Conservation (phyloP, 2,113 vertebrate genomes). For the Campylomormyrus tamandua region DNA sequence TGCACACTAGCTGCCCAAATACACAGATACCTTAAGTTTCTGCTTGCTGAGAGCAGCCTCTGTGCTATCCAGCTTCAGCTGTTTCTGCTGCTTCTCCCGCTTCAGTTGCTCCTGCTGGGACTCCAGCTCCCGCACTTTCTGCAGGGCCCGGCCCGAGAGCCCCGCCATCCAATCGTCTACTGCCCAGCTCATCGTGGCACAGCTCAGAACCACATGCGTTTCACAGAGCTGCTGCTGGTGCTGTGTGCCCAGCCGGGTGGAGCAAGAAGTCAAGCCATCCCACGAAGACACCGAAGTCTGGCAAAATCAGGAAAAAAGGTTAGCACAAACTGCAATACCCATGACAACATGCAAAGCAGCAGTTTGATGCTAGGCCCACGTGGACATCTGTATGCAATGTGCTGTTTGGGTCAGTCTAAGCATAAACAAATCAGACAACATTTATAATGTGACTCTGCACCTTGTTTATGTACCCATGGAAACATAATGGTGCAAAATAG, state of each 20-base stretch:
- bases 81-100: conserved; percentile 66
- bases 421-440: neutral
- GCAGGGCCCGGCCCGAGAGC: conserved; percentile 57
- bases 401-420: neutral
- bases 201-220: neutral
- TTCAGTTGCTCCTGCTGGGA: conserved; percentile 57
- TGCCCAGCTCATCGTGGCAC: conserved; percentile 64
- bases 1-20: neutral
- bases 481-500: conserved; percentile 6
- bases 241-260: neutral
- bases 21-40: conserved; percentile 28
- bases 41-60: conserved; percentile 61
- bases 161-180: conserved; percentile 69
- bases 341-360: neutral
- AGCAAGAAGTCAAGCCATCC: neutral
- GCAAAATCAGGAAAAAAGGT: neutral
- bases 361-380: neutral
- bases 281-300: neutral
- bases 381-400: neutral
- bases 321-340: neutral
- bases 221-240: neutral
- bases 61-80: conserved; percentile 65
- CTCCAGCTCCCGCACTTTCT: conserved; percentile 64
- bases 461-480: neutral
- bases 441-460: neutral